Percentiles rank a stretch among this genome's conserved stretches.
phyloP scores from a whole-genome alignment of 2,113 vertebrate species.

The Hymenochirus boettgeri region DNA sequence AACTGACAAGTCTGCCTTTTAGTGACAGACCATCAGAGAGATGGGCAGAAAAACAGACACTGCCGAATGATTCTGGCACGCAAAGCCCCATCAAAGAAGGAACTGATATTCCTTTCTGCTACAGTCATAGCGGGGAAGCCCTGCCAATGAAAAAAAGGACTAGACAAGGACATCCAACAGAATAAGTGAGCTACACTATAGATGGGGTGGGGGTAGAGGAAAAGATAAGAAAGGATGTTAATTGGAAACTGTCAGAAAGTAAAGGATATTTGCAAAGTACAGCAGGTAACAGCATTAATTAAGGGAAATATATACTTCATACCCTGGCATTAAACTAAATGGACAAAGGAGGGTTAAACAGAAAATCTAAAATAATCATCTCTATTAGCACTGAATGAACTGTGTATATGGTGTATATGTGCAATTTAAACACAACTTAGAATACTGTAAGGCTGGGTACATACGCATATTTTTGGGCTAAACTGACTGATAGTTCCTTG shows the following conservation, averaged over 20 bases:
- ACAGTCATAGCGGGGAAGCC: constrained; percentile 18
- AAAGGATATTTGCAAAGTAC: constrained; percentile 17
- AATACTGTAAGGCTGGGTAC: too few species aligned
- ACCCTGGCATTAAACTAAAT: too few species aligned
- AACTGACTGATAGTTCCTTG: too few species aligned
- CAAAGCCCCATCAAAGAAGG: constrained; percentile 18
- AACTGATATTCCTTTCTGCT: constrained; percentile 38
- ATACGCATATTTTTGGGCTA: too few species aligned
- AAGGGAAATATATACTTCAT: too few species aligned
- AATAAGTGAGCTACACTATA: constrained; percentile 26
- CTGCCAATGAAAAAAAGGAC: constrained; percentile 27
- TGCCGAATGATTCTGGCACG: not conserved
- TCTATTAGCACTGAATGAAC: too few species aligned
- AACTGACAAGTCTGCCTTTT: constrained; percentile 12
- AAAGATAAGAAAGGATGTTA: constrained; percentile 37
- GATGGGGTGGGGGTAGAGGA: constrained; percentile 12
- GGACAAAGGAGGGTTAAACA: too few species aligned
- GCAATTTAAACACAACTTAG: too few species aligned
- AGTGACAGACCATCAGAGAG: constrained; percentile 1
- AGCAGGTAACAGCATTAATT: too few species aligned
- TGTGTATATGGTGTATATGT: too few species aligned
- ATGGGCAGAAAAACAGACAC: constrained; percentile 29
- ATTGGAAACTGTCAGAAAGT: constrained; percentile 36
- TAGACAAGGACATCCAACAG: constrained; percentile 39
- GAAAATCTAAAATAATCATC: too few species aligned